phyloP scores from a whole-genome alignment of 2,888 invertebrate species.

The Pseudoips prasinana region DNA sequence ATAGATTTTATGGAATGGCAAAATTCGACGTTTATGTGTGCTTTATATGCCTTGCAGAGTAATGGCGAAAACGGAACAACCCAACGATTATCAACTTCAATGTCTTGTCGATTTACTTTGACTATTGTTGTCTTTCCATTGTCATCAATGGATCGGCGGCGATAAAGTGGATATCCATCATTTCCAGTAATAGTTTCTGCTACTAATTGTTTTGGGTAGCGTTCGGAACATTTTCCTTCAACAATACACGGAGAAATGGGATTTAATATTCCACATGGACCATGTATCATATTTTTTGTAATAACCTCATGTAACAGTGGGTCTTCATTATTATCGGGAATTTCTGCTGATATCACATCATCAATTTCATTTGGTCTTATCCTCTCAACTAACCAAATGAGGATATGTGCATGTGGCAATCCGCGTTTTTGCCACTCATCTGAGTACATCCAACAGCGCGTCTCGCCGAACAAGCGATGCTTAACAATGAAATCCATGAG shows the following conservation, averaged over 20 bases:
- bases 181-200: slow-evolving; percentile 10
- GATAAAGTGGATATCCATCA: slow-evolving; percentile 11
- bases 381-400: not conserved
- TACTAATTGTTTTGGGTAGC: slow-evolving; percentile 2
- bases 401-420: slow-evolving; percentile 4
- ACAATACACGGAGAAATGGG: slow-evolving; percentile 27
- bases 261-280: slow-evolving; percentile 24
- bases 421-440: slow-evolving; percentile 27
- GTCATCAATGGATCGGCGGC: slow-evolving; percentile 3
- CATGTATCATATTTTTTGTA: slow-evolving; percentile 6
- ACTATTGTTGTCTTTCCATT: slow-evolving; percentile 2
- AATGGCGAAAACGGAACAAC: slow-evolving; percentile 1
- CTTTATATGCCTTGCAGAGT: slow-evolving; percentile 9
- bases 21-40: slow-evolving; percentile 15
- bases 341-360: slow-evolving; percentile 3
- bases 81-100: slow-evolving; percentile 7
- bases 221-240: slow-evolving; percentile 26
- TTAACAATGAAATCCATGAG: slow-evolving; percentile 1
- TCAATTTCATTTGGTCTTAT: slow-evolving; percentile 5
- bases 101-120: slow-evolving; percentile 33
- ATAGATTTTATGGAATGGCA: slow-evolving; percentile 18
- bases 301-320: slow-evolving; percentile 1
- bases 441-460: slow-evolving; percentile 26
- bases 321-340: slow-evolving; percentile 4
- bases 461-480: slow-evolving; percentile 8